Evolutionary conservation across 92 coral and sea anemone species (phyloP), one percentile per base, ranked within the genome.

Genomic region (Blastomussa wellsi): DNA sequence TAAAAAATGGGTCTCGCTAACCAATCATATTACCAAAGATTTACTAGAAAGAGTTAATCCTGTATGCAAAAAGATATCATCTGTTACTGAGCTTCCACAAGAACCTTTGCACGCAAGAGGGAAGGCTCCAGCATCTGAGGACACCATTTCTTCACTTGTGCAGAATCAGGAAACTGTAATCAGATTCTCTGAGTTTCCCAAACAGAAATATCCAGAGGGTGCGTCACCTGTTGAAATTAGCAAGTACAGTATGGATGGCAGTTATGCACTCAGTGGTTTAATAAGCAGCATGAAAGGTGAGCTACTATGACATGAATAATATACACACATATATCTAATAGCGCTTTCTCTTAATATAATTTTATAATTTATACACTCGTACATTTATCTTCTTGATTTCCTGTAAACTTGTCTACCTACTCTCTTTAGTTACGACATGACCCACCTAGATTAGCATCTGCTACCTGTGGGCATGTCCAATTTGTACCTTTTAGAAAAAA

Each of bases 1-100:
- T 39, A 93, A 93, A 79, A 96, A 94, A 72, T 96, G 99, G 99
- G 91, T 96, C 20, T 96, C 99, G 0, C 83, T 96, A 37, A 92
- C 98, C 2, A 92, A 84, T 80, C 90, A 91, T 77, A 88, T 94
- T 33, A 91, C 95, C 11, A 83, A 90, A 64, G 73, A 83, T 19
- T 72, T 94, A 41, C 77, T 96, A 85, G 92, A 89, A 66, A 86
- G 94, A 87, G 36, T 96, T 80, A 92, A 96, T 26, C 99, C 99
- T 26, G 69, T 29, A 31, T 88, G 95, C 86, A 88, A 90, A 44
- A 93, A 90, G 73, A 93, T 96, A 9, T 94, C 98, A 2, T 92
- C 99, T 12, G 98, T 94, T 17, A 92, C 97, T 33, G 94, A 94
- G 28, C 86, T 85, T 6, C 65, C 98, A 8, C 86, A 83, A 72